A percentile compares a stretch with the other conserved stretches of the same genome.
These are phyloP conservation scores for Spongilla lacustris DNA, from an alignment of 37 sponge, comb jelly and placozoan genomes.

Conservation along the genomic window DNA sequence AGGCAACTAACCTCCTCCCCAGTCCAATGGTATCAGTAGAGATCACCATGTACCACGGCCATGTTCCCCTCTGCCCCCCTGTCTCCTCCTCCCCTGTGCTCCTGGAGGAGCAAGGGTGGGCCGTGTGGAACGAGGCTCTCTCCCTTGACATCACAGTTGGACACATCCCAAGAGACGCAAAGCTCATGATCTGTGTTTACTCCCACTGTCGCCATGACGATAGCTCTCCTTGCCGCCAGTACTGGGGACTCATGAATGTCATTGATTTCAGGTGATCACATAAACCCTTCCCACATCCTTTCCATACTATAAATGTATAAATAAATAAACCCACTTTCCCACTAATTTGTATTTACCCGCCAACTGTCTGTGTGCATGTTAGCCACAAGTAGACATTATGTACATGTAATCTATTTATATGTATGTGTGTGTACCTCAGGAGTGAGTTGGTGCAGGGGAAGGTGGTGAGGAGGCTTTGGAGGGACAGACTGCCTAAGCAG, in stretches of 20 bases:
- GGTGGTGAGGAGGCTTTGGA: neutral
- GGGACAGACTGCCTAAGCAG: neutral
- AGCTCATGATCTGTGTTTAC: conserved; percentile 34
- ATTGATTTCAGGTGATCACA: conserved; percentile 29
- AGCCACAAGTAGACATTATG: too few relatives aligned
- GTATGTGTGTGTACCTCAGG: neutral
- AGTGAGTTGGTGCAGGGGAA: neutral
- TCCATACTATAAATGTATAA: too few relatives aligned
- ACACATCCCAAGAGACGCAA: conserved; percentile 65
- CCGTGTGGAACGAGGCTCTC: conserved; percentile 35
- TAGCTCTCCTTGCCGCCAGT: neutral
- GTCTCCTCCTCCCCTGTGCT: neutral
- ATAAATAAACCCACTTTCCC: too few relatives aligned
- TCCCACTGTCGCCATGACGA: neutral
- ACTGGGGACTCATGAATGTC: conserved; percentile 54
- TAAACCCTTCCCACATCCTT: too few relatives aligned
- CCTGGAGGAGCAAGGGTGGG: neutral
- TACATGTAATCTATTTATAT: too few relatives aligned
- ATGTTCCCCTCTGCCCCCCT: conserved; percentile 1
- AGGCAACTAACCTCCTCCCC: conserved; percentile 18
- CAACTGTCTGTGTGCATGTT: too few relatives aligned
- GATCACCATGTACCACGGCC: conserved; percentile 55
- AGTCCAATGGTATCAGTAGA: conserved; percentile 14
- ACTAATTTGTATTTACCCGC: too few relatives aligned
- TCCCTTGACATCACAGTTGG: conserved; percentile 19